Percentiles rank a stretch among this genome's conserved stretches.
Conservation (phyloP, 2,888 invertebrate species). For the Anthophora plumipes region DNA sequence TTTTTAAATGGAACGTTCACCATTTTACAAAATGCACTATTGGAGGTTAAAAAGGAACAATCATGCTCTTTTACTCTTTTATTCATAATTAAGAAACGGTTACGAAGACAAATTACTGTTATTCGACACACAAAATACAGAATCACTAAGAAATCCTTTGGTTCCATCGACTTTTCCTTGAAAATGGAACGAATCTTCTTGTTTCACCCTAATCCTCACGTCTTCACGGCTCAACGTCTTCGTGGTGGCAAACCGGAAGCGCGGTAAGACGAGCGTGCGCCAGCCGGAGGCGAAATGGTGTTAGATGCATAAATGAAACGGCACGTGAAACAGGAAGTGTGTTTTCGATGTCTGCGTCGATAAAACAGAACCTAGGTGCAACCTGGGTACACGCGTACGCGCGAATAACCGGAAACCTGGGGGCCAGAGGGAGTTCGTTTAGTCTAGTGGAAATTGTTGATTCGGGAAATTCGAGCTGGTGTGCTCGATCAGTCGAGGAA, state of each 20-base stretch:
- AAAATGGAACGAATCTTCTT: too few relatives aligned
- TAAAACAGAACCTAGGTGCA: constrained; percentile 1
- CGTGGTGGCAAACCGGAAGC: background rate
- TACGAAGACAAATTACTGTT: too few relatives aligned
- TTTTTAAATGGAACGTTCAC: too few relatives aligned
- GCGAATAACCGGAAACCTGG: background rate
- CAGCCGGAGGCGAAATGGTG: constrained; percentile 10
- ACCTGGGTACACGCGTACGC: background rate
- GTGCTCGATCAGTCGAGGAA: background rate
- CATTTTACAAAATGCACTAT: too few relatives aligned
- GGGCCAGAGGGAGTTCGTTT: background rate
- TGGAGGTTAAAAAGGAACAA: too few relatives aligned
- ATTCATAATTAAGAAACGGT: too few relatives aligned
- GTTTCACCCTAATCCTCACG: too few relatives aligned
- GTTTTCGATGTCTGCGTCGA: constrained; percentile 5
- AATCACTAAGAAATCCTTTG: too few relatives aligned
- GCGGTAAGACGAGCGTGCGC: constrained; percentile 18
- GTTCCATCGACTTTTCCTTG: too few relatives aligned
- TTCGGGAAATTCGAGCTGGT: background rate
- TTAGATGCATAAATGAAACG: constrained; percentile 17
- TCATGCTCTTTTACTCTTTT: too few relatives aligned
- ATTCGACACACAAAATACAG: too few relatives aligned
- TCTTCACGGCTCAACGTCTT: background rate
- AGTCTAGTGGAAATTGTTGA: too few relatives aligned
- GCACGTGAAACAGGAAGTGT: constrained; percentile 16